A percentile compares a stretch with the other conserved stretches of the same genome.
These are phyloP conservation scores for Ameiurus melas DNA, from an alignment of 2,113 vertebrate genomes.

Conservation along the genomic window DNA sequence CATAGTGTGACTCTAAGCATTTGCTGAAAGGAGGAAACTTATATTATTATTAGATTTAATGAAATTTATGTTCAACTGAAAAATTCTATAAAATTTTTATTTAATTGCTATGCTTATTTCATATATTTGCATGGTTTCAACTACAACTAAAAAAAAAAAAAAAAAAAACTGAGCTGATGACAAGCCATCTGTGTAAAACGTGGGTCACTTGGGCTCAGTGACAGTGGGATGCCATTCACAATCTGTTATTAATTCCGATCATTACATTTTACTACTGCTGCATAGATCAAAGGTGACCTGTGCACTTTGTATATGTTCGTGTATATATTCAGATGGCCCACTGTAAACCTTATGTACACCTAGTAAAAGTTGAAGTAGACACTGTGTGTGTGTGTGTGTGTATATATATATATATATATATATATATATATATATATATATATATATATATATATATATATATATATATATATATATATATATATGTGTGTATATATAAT, in stretches of 20 bases:
- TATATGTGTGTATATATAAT: no score
- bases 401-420: not conserved
- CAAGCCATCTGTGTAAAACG: constrained; percentile 20
- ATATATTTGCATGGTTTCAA: not conserved
- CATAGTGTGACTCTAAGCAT: not conserved
- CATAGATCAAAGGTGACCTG: not conserved
- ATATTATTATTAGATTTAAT: constrained; percentile 1
- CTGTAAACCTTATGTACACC: not conserved
- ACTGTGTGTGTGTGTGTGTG: no score
- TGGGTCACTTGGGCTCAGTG: not conserved
- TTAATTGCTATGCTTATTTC: not conserved
- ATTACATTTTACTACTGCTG: constrained; percentile 15
- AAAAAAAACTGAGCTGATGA: not conserved
- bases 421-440: not conserved
- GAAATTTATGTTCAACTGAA: not conserved
- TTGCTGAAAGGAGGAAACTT: not conserved
- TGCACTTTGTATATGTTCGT: not conserved
- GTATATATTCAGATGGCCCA: no score
- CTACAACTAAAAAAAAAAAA: not conserved
- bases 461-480: no score
- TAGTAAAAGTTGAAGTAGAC: not conserved
- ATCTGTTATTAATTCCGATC: not conserved
- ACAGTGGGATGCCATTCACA: not conserved
- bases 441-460: no score
- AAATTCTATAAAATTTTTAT: not conserved